Percentiles rank a stretch among this genome's conserved stretches.
Conservation (phyloP, 2,113 vertebrate species). For the Setophaga kirtlandii region DNA sequence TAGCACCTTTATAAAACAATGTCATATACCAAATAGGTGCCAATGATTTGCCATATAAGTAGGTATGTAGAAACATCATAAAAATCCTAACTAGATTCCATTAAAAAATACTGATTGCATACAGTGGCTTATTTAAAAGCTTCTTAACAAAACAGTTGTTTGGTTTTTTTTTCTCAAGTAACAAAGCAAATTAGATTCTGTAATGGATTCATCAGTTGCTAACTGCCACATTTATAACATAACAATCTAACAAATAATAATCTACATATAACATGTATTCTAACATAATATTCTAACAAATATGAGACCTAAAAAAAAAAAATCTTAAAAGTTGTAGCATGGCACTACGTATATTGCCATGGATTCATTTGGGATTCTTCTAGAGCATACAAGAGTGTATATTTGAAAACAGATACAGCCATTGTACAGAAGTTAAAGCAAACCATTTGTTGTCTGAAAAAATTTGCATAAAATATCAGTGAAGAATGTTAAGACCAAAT, state of each 20-base stretch:
- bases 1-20: background rate
- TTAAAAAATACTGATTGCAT: background rate
- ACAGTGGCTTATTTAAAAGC: background rate
- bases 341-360: background rate
- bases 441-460: background rate
- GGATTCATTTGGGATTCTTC: background rate
- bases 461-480: background rate
- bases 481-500: background rate
- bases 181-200: background rate
- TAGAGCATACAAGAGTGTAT: background rate
- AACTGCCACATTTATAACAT: background rate
- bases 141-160: background rate
- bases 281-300: background rate
- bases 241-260: background rate
- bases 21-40: background rate
- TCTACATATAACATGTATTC: background rate
- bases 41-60: background rate
- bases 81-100: background rate
- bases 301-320: background rate
- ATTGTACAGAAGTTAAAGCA: background rate
- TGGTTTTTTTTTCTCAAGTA: background rate
- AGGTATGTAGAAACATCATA: background rate
- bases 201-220: conserved; percentile 23
- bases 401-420: background rate
- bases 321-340: background rate